Percentiles rank a stretch among this genome's conserved stretches.
phyloP scores from a whole-genome alignment of 2,113 vertebrate species.

The Hiodon alosoides region DNA sequence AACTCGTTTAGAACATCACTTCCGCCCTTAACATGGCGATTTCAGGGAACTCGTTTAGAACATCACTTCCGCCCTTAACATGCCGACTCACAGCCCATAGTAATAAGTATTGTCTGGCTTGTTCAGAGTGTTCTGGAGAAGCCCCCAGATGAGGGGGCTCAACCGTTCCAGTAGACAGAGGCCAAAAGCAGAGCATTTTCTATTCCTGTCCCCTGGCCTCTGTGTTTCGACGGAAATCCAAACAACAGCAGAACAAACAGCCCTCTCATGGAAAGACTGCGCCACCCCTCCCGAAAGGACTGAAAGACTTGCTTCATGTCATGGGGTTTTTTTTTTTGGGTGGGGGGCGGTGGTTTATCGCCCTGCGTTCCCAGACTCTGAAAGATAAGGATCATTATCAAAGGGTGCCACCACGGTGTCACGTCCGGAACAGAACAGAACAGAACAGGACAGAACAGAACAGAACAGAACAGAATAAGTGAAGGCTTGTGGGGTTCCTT shows the following conservation, averaged over 20 bases:
- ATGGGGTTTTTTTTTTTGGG: neutral
- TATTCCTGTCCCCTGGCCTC: conserved; percentile 44
- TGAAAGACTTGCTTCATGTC: conserved; percentile 61
- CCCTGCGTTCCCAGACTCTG: conserved; percentile 43
- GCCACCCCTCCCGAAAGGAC: conserved; percentile 35
- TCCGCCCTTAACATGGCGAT: too few relatives aligned
- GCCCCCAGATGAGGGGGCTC: neutral
- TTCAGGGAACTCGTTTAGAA: neutral
- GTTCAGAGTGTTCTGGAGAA: neutral
- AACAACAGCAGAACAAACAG: conserved; percentile 56
- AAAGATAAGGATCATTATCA: conserved; percentile 57
- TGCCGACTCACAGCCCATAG: conserved; percentile 49
- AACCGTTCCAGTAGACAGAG: neutral
- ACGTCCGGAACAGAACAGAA: conserved; percentile 41
- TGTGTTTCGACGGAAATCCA: conserved; percentile 60
- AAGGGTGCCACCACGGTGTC: conserved; percentile 45
- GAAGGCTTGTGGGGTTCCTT: neutral
- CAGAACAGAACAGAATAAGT: neutral
- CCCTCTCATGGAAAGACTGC: conserved; percentile 50
- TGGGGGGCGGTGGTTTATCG: conserved; percentile 56
- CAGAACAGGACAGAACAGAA: too few relatives aligned
- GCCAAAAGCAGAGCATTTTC: conserved; percentile 33
- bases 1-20: too few relatives aligned
- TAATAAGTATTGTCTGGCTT: too few relatives aligned
- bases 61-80: conserved; percentile 52